phyloP scores from a whole-genome alignment of 1,140 invertebrate species.

The Goniozus legneri region DNA sequence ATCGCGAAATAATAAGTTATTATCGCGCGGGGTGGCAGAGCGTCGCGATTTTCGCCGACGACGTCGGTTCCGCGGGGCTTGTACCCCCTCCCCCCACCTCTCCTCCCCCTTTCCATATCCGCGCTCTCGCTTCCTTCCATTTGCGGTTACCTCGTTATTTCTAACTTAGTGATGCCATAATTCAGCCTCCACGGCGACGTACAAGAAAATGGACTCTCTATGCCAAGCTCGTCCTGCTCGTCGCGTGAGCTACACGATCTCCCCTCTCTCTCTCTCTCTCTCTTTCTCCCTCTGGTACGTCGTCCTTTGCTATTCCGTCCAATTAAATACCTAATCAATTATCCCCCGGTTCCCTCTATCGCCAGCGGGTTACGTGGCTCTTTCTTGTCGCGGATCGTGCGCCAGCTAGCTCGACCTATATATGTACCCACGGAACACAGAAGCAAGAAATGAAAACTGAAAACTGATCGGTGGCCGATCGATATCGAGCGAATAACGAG shows the following conservation, averaged over 20 bases:
- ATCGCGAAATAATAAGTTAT: constrained; percentile 44
- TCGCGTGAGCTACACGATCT: constrained; percentile 17
- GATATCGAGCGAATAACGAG: neutral
- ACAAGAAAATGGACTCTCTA: constrained; percentile 44
- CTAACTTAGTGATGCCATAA: constrained; percentile 46
- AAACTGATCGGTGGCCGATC: neutral
- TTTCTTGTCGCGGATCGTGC: constrained; percentile 23
- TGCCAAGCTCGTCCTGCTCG: constrained; percentile 18
- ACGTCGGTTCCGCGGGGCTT: constrained; percentile 26
- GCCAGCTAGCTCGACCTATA: neutral
- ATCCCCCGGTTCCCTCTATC: constrained; percentile 15
- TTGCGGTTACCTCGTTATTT: constrained; percentile 45
- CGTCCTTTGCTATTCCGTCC: constrained; percentile 32
- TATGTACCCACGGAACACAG: too few species aligned
- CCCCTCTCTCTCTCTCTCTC: too few species aligned
- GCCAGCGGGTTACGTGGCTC: constrained; percentile 15
- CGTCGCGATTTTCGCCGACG: constrained; percentile 40
- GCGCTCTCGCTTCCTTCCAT: too few species aligned
- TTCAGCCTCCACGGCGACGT: constrained; percentile 40
- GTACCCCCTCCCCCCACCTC: too few species aligned
- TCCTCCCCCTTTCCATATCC: too few species aligned
- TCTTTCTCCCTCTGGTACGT: too few species aligned
- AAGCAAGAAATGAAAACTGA: neutral
- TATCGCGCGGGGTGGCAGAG: too few species aligned
- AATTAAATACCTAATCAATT: constrained; percentile 45